Percentiles rank a stretch among this genome's conserved stretches.
phyloP scores from a whole-genome alignment of 1,140 invertebrate genomes.

The Eciton burchellii region DNA sequence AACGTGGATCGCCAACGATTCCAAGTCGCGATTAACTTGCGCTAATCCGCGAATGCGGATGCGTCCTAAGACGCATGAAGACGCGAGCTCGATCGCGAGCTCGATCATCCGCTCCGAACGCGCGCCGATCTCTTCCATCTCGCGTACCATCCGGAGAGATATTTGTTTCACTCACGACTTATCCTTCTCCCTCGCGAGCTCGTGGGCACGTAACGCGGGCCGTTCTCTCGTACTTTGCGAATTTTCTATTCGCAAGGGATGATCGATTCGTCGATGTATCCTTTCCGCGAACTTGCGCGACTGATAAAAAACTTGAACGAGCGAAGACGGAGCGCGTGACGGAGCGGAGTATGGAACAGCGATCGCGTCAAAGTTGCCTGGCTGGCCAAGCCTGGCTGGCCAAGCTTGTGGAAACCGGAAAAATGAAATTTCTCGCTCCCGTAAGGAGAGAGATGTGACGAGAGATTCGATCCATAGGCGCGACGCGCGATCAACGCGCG shows the following conservation, averaged over 20 bases:
- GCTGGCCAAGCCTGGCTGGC: too few relatives aligned
- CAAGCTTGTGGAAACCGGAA: conserved; percentile 39
- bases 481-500: conserved; percentile 29
- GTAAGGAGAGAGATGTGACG: too few relatives aligned
- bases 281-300: conserved; percentile 20
- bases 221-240: conserved; percentile 25
- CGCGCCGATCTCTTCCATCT: conserved; percentile 40
- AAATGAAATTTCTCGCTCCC: conserved; percentile 47
- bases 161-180: conserved; percentile 70
- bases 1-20: too few relatives aligned
- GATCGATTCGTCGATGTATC: conserved; percentile 53
- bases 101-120: conserved; percentile 40
- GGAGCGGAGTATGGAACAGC: conserved; percentile 48
- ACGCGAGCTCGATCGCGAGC: too few relatives aligned
- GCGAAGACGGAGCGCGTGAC: conserved; percentile 48
- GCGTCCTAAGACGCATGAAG: too few relatives aligned
- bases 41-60: not conserved
- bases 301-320: conserved; percentile 49
- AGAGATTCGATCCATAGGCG: conserved; percentile 39
- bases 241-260: conserved; percentile 47
- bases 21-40: too few relatives aligned
- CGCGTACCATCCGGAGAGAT: conserved; percentile 4
- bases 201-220: not conserved
- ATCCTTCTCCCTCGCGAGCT: conserved; percentile 15
- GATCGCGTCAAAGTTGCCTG: not conserved